Conservation (phyloP, 2,888 invertebrate species). For the Agrypnus murinus region DNA sequence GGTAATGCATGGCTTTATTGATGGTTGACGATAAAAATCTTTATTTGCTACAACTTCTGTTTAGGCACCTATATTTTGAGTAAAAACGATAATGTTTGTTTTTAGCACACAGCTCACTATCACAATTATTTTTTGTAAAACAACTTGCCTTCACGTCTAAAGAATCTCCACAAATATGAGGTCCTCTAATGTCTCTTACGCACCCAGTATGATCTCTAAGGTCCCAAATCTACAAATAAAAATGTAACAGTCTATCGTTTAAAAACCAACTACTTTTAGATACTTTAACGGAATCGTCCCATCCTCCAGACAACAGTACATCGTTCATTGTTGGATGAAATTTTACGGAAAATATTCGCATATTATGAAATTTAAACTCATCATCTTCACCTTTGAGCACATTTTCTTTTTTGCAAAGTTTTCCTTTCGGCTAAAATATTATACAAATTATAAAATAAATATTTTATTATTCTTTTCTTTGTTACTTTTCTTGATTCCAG, state of each 20-base stretch:
- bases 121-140: too few relatives aligned
- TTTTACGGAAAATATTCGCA: conserved; percentile 68
- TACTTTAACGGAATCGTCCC: conserved; percentile 76
- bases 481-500: conserved; percentile 64
- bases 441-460: background rate
- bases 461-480: background rate
- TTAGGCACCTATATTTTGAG: too few relatives aligned
- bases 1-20: too few relatives aligned
- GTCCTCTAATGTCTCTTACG: conserved; percentile 74
- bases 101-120: too few relatives aligned
- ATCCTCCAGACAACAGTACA: conserved; percentile 74
- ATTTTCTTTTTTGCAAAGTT: background rate
- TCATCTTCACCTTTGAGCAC: background rate
- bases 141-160: conserved; percentile 74
- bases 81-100: too few relatives aligned
- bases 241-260: conserved; percentile 18
- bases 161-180: conserved; percentile 75
- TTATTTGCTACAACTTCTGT: too few relatives aligned
- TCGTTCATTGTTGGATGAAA: conserved; percentile 71
- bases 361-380: conserved; percentile 56
- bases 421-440: background rate
- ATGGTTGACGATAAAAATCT: too few relatives aligned
- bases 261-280: conserved; percentile 25
- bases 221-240: conserved; percentile 74
- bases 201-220: conserved; percentile 72